Conservation (phyloP, 2,888 invertebrate species). For the Eulithis testata region DNA sequence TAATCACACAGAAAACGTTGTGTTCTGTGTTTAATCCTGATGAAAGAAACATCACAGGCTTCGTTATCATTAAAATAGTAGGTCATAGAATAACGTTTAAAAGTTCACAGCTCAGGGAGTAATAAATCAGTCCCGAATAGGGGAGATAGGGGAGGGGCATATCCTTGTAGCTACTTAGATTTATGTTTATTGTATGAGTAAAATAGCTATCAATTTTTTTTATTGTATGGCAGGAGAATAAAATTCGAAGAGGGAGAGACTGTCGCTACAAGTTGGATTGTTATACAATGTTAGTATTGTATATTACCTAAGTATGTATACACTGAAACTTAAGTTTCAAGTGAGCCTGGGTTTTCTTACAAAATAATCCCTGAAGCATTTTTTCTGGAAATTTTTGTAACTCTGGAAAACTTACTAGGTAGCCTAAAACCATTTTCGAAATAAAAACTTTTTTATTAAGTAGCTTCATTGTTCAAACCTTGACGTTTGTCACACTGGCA, state of each 20-base stretch:
- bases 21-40: no score
- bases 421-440: no score
- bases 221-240: slow-evolving; percentile 32
- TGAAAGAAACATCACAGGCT: background rate
- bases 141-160: slow-evolving; percentile 19
- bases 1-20: no score
- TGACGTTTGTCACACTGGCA: background rate
- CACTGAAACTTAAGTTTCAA: no score
- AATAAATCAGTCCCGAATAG: slow-evolving; percentile 31
- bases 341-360: no score
- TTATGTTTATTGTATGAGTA: slow-evolving; percentile 38
- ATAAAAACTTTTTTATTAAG: no score
- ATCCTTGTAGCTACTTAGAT: slow-evolving; percentile 26
- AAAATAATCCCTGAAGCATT: no score
- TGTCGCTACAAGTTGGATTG: slow-evolving; percentile 5
- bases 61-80: background rate
- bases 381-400: no score
- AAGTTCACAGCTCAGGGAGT: slow-evolving; percentile 13
- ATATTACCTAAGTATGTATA: background rate
- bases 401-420: no score
- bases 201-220: slow-evolving; percentile 37
- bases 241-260: slow-evolving; percentile 23
- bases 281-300: background rate
- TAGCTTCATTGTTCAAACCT: background rate
- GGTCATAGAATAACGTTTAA: slow-evolving; percentile 16